These are phyloP conservation scores for Globia sparganii DNA, from an alignment of 2,888 invertebrate species.

Conservation along the genomic window DNA sequence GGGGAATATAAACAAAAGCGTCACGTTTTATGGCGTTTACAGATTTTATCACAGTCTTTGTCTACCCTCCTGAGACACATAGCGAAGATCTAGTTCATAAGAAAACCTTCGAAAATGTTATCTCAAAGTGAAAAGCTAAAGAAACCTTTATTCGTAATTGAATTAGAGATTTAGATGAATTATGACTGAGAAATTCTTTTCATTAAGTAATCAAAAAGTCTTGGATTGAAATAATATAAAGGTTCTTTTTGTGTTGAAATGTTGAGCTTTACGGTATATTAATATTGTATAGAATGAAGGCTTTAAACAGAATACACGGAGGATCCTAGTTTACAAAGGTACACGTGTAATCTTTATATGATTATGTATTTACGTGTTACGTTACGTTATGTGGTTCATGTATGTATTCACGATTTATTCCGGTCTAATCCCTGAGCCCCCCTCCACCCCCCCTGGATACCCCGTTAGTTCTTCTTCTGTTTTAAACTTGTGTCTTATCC, in stretches of 20 bases:
- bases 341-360: conserved; percentile 29
- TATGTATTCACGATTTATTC: too few species aligned
- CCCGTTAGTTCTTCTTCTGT: too few species aligned
- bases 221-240: conserved; percentile 38
- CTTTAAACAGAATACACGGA: conserved; percentile 43
- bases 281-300: conserved; percentile 32
- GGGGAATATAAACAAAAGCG: conserved; percentile 53
- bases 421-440: too few species aligned
- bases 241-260: conserved; percentile 32
- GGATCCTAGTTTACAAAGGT: conserved; percentile 14
- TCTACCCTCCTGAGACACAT: conserved; percentile 37
- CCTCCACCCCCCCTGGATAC: too few species aligned
- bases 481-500: too few species aligned
- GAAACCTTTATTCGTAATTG: conserved; percentile 52
- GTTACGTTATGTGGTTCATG: too few species aligned
- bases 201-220: conserved; percentile 57
- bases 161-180: conserved; percentile 49
- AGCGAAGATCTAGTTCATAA: conserved; percentile 17
- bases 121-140: conserved; percentile 45
- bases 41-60: conserved; percentile 45
- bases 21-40: conserved; percentile 56
- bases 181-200: conserved; percentile 42
- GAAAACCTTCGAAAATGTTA: conserved; percentile 36
- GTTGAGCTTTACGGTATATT: conserved; percentile 8
- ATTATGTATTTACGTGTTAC: conserved; percentile 39